These are phyloP conservation scores for Axis porcinus DNA, from an alignment of 2,113 vertebrate genomes.

Conservation along the genomic window DNA sequence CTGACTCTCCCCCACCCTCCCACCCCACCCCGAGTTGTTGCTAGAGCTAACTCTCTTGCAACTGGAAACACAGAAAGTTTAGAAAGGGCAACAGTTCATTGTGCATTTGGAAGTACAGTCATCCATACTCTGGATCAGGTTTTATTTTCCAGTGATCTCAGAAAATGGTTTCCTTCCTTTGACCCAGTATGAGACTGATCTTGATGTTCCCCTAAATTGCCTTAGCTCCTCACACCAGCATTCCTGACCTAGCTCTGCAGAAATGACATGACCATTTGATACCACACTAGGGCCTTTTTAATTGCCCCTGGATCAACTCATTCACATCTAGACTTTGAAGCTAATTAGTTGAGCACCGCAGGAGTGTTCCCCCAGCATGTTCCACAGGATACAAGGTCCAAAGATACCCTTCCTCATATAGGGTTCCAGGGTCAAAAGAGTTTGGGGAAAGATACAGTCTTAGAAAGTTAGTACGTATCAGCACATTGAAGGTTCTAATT, in stretches of 20 bases:
- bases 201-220: background rate
- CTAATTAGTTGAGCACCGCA: background rate
- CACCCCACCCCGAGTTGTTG: background rate
- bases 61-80: background rate
- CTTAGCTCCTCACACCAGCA: constrained; percentile 2
- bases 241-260: background rate
- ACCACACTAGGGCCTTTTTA: background rate
- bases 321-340: background rate
- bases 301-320: background rate
- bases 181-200: background rate
- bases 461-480: background rate
- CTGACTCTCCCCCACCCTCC: rapidly evolving
- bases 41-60: background rate
- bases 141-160: constrained; percentile 16
- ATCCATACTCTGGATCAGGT: background rate
- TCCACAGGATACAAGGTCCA: background rate
- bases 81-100: background rate
- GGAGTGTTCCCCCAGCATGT: background rate
- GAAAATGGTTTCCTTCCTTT: background rate
- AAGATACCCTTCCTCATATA: background rate
- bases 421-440: background rate
- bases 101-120: background rate
- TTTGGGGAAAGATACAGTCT: background rate
- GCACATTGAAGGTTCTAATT: background rate
- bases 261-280: background rate